A percentile compares a stretch with the other conserved stretches of the same genome.
Conservation (phyloP, 2,888 invertebrate species). For the Melanargia galathea region DNA sequence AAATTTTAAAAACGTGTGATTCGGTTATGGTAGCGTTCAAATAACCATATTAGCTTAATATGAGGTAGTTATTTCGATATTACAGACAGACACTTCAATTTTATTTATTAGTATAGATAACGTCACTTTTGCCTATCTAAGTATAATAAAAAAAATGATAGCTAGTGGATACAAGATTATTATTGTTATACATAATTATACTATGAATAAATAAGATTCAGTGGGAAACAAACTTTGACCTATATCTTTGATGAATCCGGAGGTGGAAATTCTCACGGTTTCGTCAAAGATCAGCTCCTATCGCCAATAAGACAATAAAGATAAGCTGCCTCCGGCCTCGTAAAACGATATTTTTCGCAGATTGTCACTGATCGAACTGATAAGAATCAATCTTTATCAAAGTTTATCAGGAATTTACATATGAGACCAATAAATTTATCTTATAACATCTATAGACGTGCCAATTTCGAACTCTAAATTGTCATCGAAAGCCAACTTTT, state of each 20-base stretch:
- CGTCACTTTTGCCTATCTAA: no score
- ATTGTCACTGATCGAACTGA: neutral
- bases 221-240: slow-evolving; percentile 8
- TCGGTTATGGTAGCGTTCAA: no score
- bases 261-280: slow-evolving; percentile 8
- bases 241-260: neutral
- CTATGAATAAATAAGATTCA: no score
- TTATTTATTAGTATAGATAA: no score
- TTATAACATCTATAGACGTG: neutral
- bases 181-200: no score
- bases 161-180: no score
- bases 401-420: slow-evolving; percentile 4
- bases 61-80: no score
- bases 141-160: no score
- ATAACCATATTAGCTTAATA: no score
- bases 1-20: no score
- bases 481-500: neutral
- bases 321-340: neutral
- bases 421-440: neutral
- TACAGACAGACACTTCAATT: no score
- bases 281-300: neutral
- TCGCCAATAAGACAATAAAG: neutral
- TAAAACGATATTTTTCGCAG: neutral
- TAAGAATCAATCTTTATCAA: slow-evolving; percentile 1
- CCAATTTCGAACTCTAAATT: neutral